Evolutionary conservation across 2,888 invertebrate genomes (phyloP), one percentile per base, ranked within the genome.

Genomic region (Sclerodermus sp.): DNA sequence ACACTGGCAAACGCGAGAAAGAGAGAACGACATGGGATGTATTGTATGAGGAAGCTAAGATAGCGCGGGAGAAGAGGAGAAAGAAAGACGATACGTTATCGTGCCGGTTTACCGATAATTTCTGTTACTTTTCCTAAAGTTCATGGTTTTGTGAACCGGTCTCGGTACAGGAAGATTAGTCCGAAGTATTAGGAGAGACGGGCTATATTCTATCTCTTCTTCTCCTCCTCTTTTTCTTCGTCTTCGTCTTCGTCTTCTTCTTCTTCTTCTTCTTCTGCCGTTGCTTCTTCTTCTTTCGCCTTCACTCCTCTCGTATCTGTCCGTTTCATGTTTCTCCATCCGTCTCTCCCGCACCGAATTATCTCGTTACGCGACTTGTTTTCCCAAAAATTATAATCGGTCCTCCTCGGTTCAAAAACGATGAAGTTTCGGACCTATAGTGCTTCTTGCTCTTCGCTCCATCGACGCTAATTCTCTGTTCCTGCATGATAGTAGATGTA

Each of bases 41-140:
- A n/a, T n/a, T n/a, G n/a, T n/a, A n/a, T n/a, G n/a, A n/a, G n/a
- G n/a, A n/a, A n/a, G n/a, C n/a, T n/a, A n/a, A n/a, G n/a, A n/a
- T n/a, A n/a, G 37, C 6, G 37, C 5, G 37, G n/a, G 37, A 13
- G 41, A 32, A 17, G 16, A 10, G 30, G 17, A 29, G 42, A 42
- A 16, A 34, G 34, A 34, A 12, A 34, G 34, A 39, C 46, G 43
- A 10, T 16, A 30, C 17, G 36, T 58, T 66, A 62, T 66, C 66
- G 46, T 39, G 34, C n/a, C 38, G 49, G 32, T 39, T 23, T 9
- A 9, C 42, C 36, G 66, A 63, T 60, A 53, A 64, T 66, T 58
- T 57, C 45, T 49, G 41, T 58, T 51, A 55, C 55, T 58, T 51
- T 34, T 60, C 54, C 53, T 51, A 62, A 66, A 64, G 66, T 64